phyloP scores from a whole-genome alignment of 2,888 invertebrate species.

The Dinocampus coccinellae region DNA sequence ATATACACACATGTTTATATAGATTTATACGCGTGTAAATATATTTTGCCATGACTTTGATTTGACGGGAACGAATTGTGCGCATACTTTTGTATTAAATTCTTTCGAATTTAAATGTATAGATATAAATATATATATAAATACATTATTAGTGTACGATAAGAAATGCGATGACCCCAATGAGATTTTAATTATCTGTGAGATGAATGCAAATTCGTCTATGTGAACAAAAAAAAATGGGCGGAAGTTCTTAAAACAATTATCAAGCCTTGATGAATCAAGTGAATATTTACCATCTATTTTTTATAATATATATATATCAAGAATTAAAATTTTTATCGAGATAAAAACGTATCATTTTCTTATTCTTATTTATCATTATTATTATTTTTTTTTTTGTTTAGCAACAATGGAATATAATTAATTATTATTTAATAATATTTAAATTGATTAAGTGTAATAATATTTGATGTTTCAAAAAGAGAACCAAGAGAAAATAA shows the following conservation, averaged over 20 bases:
- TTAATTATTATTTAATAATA: not conserved
- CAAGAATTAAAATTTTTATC: not conserved
- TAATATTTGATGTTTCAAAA: not conserved
- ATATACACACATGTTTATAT: not conserved
- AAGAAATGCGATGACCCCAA: constrained; percentile 17
- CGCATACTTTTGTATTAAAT: constrained; percentile 12
- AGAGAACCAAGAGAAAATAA: no score
- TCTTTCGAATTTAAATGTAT: constrained; percentile 11
- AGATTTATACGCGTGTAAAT: no score
- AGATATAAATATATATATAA: not conserved
- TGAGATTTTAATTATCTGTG: constrained; percentile 20
- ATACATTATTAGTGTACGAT: not conserved
- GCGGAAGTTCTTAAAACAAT: constrained; percentile 21
- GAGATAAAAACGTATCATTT: constrained; percentile 10
- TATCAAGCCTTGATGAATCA: constrained; percentile 3
- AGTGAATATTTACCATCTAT: not conserved
- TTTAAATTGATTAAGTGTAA: not conserved
- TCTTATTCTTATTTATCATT: no score
- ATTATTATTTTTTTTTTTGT: not conserved
- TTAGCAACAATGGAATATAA: not conserved
- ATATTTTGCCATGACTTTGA: not conserved
- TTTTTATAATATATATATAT: not conserved
- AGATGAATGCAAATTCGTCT: constrained; percentile 25
- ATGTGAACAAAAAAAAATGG: constrained; percentile 13
- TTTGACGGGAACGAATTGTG: constrained; percentile 10